Evolutionary conservation across 2,888 invertebrate species (phyloP), one percentile per base, ranked within the genome.

Genomic region (Drosophila infuscata): DNA sequence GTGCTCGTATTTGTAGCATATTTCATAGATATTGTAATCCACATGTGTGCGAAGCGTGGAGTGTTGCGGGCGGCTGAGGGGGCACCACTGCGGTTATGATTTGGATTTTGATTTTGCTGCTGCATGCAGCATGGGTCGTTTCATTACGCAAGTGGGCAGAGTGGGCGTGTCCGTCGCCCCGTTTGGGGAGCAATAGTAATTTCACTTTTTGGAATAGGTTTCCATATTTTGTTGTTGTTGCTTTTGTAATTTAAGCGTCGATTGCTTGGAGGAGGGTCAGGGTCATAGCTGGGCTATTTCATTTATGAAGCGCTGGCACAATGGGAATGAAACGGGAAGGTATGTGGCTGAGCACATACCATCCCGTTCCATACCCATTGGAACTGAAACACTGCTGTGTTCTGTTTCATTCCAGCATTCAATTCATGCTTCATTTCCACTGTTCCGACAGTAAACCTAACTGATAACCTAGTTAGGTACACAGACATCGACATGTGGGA

Each of bases 11-110:
- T 79, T 85, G 81, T 88, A 86, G 86, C 88, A 84, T 88, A 84
- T 83, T 88, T 80, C 77, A 84, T 80, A 70, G 78, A 82, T 90
- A 79, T 81, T 82, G 76, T 79, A 76, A 74, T 78, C 71, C 70
- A 70, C 71, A 74, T 74, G 62, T 65, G 70, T 35, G 65, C 6
- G 25, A 25, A 8, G 9, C 32, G 43, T 0, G 52, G 15, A 25
- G 25, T 25, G 25, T 25, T 25, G 25, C 25, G 25, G 25, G 25
- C 25, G 25, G 25, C 25, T 3, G 2, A 35, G 5, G 30, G 35
- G 12, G 43, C 38, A 48, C 12, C 25, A 29, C 43, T 67, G 74
- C 11, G 75, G 64, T 36, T 68, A 30, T 71, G 79, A 78, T 79
- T 79, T 75, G 76, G 49, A 77, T 71, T 77, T 67, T 41, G 70